phyloP scores from a whole-genome alignment of 2,797 vertebrate genomes.

The Microtus obscurus region DNA sequence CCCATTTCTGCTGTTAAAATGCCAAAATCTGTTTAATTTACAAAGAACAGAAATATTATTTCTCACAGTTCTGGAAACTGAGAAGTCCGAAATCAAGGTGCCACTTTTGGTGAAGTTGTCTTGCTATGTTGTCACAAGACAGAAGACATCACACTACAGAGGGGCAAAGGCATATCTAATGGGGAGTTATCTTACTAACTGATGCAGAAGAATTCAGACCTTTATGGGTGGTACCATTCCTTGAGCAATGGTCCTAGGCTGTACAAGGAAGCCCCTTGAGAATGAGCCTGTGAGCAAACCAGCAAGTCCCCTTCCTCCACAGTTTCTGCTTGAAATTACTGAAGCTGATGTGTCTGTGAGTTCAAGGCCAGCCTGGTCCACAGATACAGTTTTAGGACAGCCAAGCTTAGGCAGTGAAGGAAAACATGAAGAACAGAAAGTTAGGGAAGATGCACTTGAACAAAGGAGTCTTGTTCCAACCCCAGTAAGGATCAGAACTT shows the following conservation, averaged over 20 bases:
- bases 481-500: not conserved
- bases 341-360: not conserved
- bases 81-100: not conserved
- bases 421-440: not conserved
- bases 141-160: not conserved
- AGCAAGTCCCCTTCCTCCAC: not conserved
- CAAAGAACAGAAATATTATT: not conserved
- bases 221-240: not conserved
- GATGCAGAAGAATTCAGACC: not conserved
- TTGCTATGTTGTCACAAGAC: not conserved
- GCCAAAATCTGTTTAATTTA: not conserved
- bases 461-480: not conserved
- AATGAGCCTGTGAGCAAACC: not conserved
- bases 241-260: not conserved
- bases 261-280: not conserved
- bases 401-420: not conserved
- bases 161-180: not conserved
- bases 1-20: not conserved
- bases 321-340: not conserved
- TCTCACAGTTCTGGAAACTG: not conserved
- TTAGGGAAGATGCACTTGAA: not conserved
- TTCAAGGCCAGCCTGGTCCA: not conserved
- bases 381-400: not conserved
- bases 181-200: not conserved
- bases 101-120: not conserved